Evolutionary conservation across 2,888 invertebrate genomes (phyloP), one percentile per base, ranked within the genome.

Genomic region (Euplexia lucipara): DNA sequence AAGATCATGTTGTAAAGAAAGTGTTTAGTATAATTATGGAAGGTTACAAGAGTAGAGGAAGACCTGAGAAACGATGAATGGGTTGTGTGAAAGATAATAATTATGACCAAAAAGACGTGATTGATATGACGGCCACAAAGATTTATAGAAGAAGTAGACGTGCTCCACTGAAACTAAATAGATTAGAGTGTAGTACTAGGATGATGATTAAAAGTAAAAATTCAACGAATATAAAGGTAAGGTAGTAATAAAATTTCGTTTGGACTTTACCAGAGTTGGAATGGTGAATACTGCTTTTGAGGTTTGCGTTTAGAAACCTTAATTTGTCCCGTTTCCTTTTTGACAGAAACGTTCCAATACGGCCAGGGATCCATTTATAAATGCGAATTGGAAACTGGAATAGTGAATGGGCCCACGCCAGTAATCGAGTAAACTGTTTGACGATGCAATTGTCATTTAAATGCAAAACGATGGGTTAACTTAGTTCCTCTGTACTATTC

Each of bases 391-490:
- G 48, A 73, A 77, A 58, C 67, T 69, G 57, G 69, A 69, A 65
- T 77, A 66, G 71, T 61, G 74, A 69, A 66, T 54, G 53, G 48
- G 47, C 26, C 63, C 49, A 45, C 44, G 44, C 51, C 42, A 34
- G 71, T 68, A 68, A 74, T 74, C 42, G 69, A 61, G 74, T 68
- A 30, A 68, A 66, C 59, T 70, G 74, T 70, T 73, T 70, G 70
- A 73, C 67, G 70, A 70, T 70, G 67, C 74, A 70, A 70, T 66
- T 70, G 67, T 70, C 52, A 70, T 70, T 73, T 70, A 66, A 73
- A 70, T 70, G 73, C 73, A 73, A 73, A 70, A 53, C 67, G 59
- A 41, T 35, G 48, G 58, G 67, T 48, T 59, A 73, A 57, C 67
- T 70, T 59, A 69, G 70, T 73, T 73, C n/a, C 58, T 59, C 39